Evolutionary conservation across 2,888 invertebrate genomes (phyloP).

Genomic region (Julus scandinavius): DNA sequence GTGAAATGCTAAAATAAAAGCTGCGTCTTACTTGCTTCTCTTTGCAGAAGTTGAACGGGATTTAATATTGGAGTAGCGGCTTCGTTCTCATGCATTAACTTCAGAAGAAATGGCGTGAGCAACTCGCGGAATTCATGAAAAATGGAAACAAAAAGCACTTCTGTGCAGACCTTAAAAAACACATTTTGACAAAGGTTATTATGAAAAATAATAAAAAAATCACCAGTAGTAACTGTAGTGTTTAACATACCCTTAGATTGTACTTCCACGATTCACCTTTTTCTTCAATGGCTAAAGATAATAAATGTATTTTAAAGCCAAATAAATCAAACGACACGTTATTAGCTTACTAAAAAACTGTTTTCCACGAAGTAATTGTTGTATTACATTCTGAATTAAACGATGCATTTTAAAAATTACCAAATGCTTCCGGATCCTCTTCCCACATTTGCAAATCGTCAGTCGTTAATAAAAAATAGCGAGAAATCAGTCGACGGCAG

Average conservation of each 20-base stretch:
- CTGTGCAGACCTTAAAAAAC: slow-evolving; percentile 80
- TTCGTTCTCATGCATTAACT: slow-evolving; percentile 76
- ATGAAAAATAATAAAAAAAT: not conserved
- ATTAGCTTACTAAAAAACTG: not conserved
- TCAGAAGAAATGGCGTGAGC: slow-evolving; percentile 78
- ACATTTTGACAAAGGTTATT: not conserved
- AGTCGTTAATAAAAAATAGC: slow-evolving; percentile 85
- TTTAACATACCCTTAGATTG: slow-evolving; percentile 76
- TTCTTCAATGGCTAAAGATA: slow-evolving; percentile 52
- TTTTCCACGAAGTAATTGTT: not conserved
- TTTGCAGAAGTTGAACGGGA: slow-evolving; percentile 81
- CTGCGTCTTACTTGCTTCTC: slow-evolving; percentile 76
- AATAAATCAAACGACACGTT: not conserved
- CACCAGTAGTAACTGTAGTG: not conserved
- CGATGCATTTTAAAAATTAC: slow-evolving; percentile 63
- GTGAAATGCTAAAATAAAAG: slow-evolving; percentile 39
- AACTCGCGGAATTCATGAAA: slow-evolving; percentile 82
- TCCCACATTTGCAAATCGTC: slow-evolving; percentile 90
- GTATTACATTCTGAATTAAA: no score
- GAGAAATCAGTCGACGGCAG: slow-evolving; percentile 83
- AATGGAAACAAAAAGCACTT: slow-evolving; percentile 83
- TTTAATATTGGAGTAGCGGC: slow-evolving; percentile 77
- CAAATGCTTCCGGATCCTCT: slow-evolving; percentile 89
- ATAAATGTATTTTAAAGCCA: not conserved
- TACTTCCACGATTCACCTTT: slow-evolving; percentile 88